Percentiles rank a stretch among this genome's conserved stretches.
phyloP scores from a whole-genome alignment of 2,797 vertebrate genomes.

The Alca torda region DNA sequence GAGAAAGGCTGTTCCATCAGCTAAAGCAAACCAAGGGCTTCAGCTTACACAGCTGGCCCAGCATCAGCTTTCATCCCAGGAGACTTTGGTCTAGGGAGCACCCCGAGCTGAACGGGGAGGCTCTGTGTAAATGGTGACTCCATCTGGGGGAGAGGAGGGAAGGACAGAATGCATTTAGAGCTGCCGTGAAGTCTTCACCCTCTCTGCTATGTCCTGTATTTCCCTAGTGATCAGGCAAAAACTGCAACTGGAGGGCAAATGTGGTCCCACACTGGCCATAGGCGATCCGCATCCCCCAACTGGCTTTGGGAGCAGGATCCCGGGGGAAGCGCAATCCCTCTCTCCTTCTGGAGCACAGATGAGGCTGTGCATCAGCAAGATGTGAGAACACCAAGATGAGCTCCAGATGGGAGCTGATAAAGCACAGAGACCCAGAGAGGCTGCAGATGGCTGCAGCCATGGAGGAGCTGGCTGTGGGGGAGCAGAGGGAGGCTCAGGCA shows the following conservation, averaged over 20 bases:
- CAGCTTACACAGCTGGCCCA: background rate
- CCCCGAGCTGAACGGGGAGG: accelerated
- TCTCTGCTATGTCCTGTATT: background rate
- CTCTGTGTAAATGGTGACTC: background rate
- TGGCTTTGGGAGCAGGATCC: background rate
- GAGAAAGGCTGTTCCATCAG: background rate
- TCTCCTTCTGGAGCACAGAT: background rate
- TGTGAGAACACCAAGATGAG: background rate
- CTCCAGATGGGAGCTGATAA: background rate
- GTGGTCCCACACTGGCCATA: background rate
- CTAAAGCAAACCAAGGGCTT: background rate
- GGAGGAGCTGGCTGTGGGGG: background rate
- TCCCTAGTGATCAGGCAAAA: background rate
- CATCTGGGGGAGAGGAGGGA: background rate
- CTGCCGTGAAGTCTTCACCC: background rate
- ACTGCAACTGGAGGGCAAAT: background rate
- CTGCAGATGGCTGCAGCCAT: background rate
- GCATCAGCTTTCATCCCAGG: background rate
- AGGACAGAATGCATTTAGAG: background rate
- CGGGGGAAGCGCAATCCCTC: background rate
- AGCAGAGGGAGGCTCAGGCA: background rate
- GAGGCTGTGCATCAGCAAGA: background rate
- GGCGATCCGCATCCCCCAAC: accelerated
- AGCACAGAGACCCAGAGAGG: background rate
- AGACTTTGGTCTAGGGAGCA: background rate